A percentile compares a stretch with the other conserved stretches of the same genome.
phyloP scores from a whole-genome alignment of 1,140 invertebrate species.

The Papilio aristodemus region DNA sequence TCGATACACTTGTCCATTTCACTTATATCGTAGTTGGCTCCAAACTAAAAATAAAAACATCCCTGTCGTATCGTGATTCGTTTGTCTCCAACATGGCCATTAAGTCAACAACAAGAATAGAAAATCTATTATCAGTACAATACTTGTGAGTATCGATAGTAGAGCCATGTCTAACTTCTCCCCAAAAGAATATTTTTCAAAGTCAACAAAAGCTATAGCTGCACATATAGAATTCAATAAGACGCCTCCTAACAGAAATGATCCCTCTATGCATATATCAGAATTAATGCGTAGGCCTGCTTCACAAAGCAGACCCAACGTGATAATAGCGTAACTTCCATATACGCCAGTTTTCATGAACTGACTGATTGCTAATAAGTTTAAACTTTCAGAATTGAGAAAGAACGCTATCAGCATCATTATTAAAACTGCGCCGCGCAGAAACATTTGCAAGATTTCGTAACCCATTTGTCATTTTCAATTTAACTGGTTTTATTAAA shows the following conservation, averaged over 20 bases:
- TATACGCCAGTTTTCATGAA: slow-evolving; percentile 59
- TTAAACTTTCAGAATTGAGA: slow-evolving; percentile 49
- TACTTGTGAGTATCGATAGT: slow-evolving; percentile 42
- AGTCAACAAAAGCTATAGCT: slow-evolving; percentile 46
- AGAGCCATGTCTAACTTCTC: slow-evolving; percentile 47
- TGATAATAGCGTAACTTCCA: slow-evolving; percentile 49
- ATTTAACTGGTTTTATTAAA: background rate
- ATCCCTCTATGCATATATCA: slow-evolving; percentile 46
- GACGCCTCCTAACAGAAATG: slow-evolving; percentile 45
- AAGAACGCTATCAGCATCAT: slow-evolving; percentile 51
- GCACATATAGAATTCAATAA: slow-evolving; percentile 46
- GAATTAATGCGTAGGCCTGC: slow-evolving; percentile 47
- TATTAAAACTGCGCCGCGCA: slow-evolving; percentile 47
- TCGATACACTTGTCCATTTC: slow-evolving; percentile 14
- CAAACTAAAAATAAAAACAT: slow-evolving; percentile 20
- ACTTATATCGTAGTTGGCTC: background rate
- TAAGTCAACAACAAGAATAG: slow-evolving; percentile 34
- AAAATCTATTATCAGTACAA: slow-evolving; percentile 49
- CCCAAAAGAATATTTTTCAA: slow-evolving; percentile 29
- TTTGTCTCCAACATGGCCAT: background rate
- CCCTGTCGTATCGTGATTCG: background rate
- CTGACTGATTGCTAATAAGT: slow-evolving; percentile 43
- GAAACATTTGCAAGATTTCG: slow-evolving; percentile 53
- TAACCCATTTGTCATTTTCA: slow-evolving; percentile 43
- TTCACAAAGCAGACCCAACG: slow-evolving; percentile 54